These are phyloP conservation scores for Trigoniulus corallinus DNA, from an alignment of 1,140 invertebrate species.

Conservation along the genomic window DNA sequence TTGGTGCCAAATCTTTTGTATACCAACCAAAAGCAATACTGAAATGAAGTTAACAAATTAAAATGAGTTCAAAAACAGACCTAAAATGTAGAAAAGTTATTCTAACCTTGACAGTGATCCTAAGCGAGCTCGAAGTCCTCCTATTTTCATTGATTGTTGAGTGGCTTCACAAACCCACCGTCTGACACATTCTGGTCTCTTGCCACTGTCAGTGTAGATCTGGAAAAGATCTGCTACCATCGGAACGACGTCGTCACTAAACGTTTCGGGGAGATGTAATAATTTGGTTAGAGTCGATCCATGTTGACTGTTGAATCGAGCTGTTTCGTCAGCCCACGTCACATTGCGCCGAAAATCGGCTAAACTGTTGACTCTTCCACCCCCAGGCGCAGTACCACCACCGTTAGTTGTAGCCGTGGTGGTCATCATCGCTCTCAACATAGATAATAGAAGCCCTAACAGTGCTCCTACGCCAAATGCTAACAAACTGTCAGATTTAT, in stretches of 20 bases:
- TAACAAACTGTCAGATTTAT: background rate
- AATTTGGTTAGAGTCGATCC: background rate
- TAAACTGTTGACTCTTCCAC: background rate
- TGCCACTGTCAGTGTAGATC: background rate
- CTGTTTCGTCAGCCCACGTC: background rate
- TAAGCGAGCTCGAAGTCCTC: background rate
- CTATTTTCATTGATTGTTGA: background rate
- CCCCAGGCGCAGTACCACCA: no score
- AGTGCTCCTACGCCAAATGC: constrained; percentile 1
- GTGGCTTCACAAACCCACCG: constrained; percentile 1
- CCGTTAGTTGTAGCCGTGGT: background rate
- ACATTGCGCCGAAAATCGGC: background rate
- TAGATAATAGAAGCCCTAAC: background rate
- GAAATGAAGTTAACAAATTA: background rate
- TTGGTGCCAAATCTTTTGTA: background rate
- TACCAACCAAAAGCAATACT: background rate
- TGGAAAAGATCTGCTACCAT: background rate
- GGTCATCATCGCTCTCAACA: background rate
- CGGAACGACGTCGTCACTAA: background rate
- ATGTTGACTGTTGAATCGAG: background rate
- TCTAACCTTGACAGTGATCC: background rate
- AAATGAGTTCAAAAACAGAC: background rate
- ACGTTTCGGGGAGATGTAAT: background rate
- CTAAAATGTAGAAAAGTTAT: background rate
- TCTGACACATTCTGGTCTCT: background rate